phyloP scores from a whole-genome alignment of 2,113 vertebrate genomes.

The Notechis scutatus region DNA sequence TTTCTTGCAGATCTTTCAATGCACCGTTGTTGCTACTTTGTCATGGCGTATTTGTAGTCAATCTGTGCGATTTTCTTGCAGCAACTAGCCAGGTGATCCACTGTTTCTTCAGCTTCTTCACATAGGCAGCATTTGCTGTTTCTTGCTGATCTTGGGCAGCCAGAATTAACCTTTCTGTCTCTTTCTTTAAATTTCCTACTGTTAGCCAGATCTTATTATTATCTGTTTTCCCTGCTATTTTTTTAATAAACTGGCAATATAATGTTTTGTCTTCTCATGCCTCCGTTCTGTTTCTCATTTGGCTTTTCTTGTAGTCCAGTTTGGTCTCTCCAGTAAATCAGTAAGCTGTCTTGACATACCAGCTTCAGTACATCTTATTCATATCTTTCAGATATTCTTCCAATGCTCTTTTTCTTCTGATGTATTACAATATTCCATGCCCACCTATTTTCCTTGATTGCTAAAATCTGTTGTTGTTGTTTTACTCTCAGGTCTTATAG shows the following conservation, averaged over 20 bases:
- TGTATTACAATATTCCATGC: not conserved
- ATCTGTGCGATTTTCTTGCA: not conserved
- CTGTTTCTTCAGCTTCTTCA: not conserved
- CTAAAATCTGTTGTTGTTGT: not conserved
- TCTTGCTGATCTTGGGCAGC: too few relatives aligned
- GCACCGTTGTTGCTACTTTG: not conserved
- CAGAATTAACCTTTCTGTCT: too few relatives aligned
- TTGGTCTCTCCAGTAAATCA: not conserved
- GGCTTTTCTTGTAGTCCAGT: not conserved
- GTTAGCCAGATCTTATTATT: too few relatives aligned
- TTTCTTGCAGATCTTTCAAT: not conserved
- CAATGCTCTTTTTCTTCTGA: too few relatives aligned
- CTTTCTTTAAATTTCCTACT: too few relatives aligned
- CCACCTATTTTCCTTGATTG: not conserved
- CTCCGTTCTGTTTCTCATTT: not conserved
- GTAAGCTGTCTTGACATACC: not conserved
- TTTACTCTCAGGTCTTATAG: not conserved
- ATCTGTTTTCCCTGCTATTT: not conserved
- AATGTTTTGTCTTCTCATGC: too few relatives aligned
- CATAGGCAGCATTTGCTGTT: not conserved
- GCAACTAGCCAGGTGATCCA: not conserved
- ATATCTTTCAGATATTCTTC: not conserved
- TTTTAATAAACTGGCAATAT: too few relatives aligned
- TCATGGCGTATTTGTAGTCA: not conserved
- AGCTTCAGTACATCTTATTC: not conserved